phyloP scores from a whole-genome alignment of 37 sponge, comb jelly and placozoan genomes.

The Cliona cf. orientalis region DNA sequence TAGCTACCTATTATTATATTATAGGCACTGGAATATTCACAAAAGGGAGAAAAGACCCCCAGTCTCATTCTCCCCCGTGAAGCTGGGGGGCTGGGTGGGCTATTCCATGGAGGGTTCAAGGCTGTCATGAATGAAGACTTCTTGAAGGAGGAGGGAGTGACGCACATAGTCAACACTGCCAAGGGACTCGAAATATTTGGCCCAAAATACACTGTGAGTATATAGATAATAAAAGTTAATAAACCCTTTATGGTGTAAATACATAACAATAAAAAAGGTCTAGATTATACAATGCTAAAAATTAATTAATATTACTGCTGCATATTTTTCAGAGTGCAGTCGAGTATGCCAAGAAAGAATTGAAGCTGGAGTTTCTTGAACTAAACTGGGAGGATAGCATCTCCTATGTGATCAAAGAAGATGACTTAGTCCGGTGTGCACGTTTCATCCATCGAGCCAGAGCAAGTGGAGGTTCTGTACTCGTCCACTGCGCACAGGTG shows the following conservation, averaged over 20 bases:
- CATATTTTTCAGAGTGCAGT: conserved; percentile 47
- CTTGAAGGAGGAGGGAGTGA: conserved; percentile 52
- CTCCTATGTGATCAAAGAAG: conserved; percentile 42
- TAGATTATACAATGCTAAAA: background rate
- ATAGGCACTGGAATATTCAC: conserved; percentile 79
- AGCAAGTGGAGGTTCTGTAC: conserved; percentile 48
- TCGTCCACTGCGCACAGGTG: conserved; percentile 91
- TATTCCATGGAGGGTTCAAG: conserved; percentile 81
- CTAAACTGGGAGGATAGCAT: conserved; percentile 74
- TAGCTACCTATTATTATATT: background rate
- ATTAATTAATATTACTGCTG: background rate
- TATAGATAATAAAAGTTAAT: background rate
- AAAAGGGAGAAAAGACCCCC: conserved; percentile 67
- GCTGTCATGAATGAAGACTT: conserved; percentile 79
- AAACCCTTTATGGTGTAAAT: background rate
- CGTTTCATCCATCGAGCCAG: conserved; percentile 69
- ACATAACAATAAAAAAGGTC: background rate
- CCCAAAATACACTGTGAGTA: conserved; percentile 68
- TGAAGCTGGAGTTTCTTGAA: conserved; percentile 54
- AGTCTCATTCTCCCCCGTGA: conserved; percentile 56
- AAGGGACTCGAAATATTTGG: conserved; percentile 88
- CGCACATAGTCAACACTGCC: conserved; percentile 83
- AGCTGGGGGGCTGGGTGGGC: conserved; percentile 35
- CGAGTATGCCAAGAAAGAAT: conserved; percentile 48
- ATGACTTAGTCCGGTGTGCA: conserved; percentile 45